Percentiles rank a stretch among this genome's conserved stretches.
phyloP scores from a whole-genome alignment of 1,140 invertebrate species.

The Odontomachus brunneus region DNA sequence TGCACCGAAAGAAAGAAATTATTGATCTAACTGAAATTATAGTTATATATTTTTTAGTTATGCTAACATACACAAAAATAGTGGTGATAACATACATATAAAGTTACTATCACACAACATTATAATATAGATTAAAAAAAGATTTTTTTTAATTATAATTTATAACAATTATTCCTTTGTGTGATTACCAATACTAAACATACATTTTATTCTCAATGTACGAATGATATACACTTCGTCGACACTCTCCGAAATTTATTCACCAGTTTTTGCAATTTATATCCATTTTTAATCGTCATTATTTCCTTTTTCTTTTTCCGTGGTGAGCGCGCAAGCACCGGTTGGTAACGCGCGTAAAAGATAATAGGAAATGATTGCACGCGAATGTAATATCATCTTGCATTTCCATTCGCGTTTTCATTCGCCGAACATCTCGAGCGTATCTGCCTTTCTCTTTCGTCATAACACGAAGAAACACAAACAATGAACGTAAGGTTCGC shows the following conservation, averaged over 20 bases:
- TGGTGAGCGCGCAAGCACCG: background rate
- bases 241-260: background rate
- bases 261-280: background rate
- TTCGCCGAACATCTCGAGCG: slow-evolving; percentile 64
- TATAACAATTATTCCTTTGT: no score
- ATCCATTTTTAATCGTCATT: background rate
- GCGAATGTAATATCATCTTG: slow-evolving; percentile 53
- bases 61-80: no score
- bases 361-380: slow-evolving; percentile 48
- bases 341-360: background rate
- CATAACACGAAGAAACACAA: slow-evolving; percentile 23
- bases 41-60: no score
- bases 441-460: slow-evolving; percentile 71
- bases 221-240: no score
- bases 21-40: no score
- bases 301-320: background rate
- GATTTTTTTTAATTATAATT: no score
- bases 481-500: slow-evolving; percentile 26
- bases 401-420: slow-evolving; percentile 65
- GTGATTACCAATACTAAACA: no score
- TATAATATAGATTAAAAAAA: no score
- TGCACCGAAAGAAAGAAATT: no score
- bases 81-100: no score
- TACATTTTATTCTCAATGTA: background rate
- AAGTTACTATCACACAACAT: no score